Evolutionary conservation across 2,113 vertebrate species (phyloP).

Genomic region (Salvelinus sp.): DNA sequence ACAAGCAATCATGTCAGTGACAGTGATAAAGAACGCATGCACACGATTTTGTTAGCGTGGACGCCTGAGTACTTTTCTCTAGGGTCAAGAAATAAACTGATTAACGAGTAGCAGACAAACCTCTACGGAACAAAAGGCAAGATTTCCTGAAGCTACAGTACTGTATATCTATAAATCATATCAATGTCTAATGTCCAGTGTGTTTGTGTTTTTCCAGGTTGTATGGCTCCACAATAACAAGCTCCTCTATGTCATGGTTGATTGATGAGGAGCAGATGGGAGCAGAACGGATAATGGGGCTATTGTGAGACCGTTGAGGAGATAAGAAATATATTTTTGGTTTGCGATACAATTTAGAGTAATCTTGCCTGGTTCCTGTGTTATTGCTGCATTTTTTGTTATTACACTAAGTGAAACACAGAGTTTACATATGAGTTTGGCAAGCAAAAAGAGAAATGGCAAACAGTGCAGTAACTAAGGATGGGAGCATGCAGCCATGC

Average conservation of each 20-base stretch:
- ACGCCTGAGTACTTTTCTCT: not conserved
- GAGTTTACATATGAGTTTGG: slow-evolving; percentile 9
- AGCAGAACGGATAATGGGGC: not conserved
- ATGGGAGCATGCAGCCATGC: slow-evolving; percentile 65
- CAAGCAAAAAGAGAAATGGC: slow-evolving; percentile 35
- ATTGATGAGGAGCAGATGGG: not conserved
- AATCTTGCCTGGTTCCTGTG: slow-evolving; percentile 50
- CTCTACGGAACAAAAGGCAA: slow-evolving; percentile 51
- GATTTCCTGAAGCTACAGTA: slow-evolving; percentile 1
- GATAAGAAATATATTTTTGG: not conserved
- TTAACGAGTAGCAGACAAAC: slow-evolving; percentile 15
- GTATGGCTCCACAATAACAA: not conserved
- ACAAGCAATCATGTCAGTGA: slow-evolving; percentile 4
- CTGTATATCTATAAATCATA: not conserved
- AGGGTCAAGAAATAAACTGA: slow-evolving; percentile 15
- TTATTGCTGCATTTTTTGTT: not conserved
- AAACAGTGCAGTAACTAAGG: slow-evolving; percentile 28
- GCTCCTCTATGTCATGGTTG: not conserved
- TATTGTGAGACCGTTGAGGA: not conserved
- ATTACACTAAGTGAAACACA: slow-evolving; percentile 33
- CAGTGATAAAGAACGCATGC: slow-evolving; percentile 39
- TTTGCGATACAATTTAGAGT: not conserved
- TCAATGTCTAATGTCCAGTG: not conserved
- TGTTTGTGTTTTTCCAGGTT: not conserved
- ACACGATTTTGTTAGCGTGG: slow-evolving; percentile 27